phyloP scores from a whole-genome alignment of 2,888 invertebrate species.

The Hedychridium roseum region DNA sequence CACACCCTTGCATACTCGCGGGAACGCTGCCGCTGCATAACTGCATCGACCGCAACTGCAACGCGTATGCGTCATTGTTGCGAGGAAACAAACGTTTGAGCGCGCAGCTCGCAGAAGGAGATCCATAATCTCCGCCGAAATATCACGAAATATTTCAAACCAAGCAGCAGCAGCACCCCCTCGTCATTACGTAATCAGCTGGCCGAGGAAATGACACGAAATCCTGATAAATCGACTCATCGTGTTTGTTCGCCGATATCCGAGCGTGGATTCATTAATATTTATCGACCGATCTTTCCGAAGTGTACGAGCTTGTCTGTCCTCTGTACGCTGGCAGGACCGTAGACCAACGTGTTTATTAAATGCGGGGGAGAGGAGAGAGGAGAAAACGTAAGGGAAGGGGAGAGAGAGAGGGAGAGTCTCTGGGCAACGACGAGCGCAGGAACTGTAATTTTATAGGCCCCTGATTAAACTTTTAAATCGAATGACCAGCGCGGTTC shows the following conservation, averaged over 20 bases:
- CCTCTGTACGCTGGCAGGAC: background rate
- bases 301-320: background rate
- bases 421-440: constrained; percentile 3
- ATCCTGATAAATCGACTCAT: too few relatives aligned
- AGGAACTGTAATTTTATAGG: constrained; percentile 55
- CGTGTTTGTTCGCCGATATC: too few relatives aligned
- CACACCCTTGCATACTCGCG: constrained; percentile 48
- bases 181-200: too few relatives aligned
- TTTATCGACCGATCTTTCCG: background rate
- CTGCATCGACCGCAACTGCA: too few relatives aligned
- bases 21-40: constrained; percentile 14
- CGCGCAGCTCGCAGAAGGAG: background rate
- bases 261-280: background rate
- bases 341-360: too few relatives aligned
- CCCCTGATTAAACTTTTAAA: constrained; percentile 64
- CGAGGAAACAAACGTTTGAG: background rate
- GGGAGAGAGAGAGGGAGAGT: constrained; percentile 3
- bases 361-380: too few relatives aligned
- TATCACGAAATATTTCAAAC: too few relatives aligned
- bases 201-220: too few relatives aligned
- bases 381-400: background rate
- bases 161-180: too few relatives aligned
- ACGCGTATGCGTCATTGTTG: constrained; percentile 2
- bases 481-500: constrained; percentile 58
- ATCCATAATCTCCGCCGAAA: too few relatives aligned